Percentiles rank a stretch among this genome's conserved stretches.
Conservation (phyloP, 2,888 invertebrate species). For the Hedya salicella region DNA sequence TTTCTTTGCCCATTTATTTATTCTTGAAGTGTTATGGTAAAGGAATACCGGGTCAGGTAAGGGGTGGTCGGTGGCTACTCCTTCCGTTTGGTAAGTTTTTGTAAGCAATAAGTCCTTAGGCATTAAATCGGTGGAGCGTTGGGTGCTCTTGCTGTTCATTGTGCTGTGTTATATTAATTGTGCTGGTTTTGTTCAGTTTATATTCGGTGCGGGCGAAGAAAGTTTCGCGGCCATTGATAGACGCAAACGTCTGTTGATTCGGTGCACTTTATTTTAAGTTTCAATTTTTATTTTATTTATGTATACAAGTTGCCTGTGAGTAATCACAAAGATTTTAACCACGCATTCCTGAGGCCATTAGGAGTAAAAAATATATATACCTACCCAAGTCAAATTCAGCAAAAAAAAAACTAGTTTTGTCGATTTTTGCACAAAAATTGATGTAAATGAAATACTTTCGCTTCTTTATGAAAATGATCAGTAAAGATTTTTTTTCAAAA, state of each 20-base stretch:
- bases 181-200: conserved; percentile 21
- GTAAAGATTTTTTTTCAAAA: no score
- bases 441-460: no score
- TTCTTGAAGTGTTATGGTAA: conserved; percentile 36
- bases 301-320: no score
- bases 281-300: no score
- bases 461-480: no score
- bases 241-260: not conserved
- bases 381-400: no score
- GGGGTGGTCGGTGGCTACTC: conserved; percentile 57
- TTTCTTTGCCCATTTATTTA: conserved; percentile 44
- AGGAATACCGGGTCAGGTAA: conserved; percentile 54
- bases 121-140: conserved; percentile 53
- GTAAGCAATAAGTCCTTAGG: conserved; percentile 63
- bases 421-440: no score
- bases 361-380: no score
- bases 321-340: no score
- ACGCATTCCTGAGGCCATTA: no score
- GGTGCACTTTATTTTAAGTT: not conserved
- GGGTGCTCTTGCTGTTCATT: conserved; percentile 50
- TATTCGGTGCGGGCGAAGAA: conserved; percentile 4
- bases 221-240: conserved; percentile 1
- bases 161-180: conserved; percentile 34
- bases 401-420: no score
- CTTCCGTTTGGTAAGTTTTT: conserved; percentile 73